phyloP scores from a whole-genome alignment of 1,140 invertebrate species.

The Philotrypesis tridentata region DNA sequence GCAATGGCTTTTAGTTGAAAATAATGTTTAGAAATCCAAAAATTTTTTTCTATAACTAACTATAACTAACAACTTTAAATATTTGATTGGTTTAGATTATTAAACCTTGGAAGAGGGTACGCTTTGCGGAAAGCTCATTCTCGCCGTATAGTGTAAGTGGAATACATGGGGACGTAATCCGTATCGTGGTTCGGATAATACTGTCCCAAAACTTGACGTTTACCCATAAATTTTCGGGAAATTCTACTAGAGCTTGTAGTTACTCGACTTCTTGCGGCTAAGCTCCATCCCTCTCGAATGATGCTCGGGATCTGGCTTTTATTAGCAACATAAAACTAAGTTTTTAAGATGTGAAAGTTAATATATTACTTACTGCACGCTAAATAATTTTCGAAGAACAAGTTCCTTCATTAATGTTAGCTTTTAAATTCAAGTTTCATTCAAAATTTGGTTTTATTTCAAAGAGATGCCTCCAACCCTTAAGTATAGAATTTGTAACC shows the following conservation, averaged over 20 bases:
- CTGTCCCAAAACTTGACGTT: constrained; percentile 50
- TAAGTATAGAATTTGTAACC: neutral
- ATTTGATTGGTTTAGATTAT: constrained; percentile 39
- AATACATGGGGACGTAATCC: constrained; percentile 39
- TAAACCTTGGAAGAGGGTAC: constrained; percentile 25
- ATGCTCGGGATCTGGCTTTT: neutral
- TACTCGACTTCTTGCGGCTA: constrained; percentile 31
- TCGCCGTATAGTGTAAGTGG: constrained; percentile 10
- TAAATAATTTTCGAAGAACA: neutral
- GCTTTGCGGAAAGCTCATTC: constrained; percentile 24
- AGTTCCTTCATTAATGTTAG: too few species aligned
- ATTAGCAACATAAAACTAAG: constrained; percentile 17
- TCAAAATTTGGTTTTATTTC: too few species aligned
- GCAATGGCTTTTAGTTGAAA: too few species aligned
- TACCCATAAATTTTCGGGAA: constrained; percentile 48
- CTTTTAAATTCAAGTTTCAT: too few species aligned
- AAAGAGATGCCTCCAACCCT: too few species aligned
- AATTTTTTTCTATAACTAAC: constrained; percentile 27
- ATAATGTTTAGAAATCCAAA: too few species aligned
- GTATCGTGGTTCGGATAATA: constrained; percentile 47
- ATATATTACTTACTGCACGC: neutral
- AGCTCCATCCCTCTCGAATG: constrained; percentile 27
- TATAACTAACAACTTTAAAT: constrained; percentile 26
- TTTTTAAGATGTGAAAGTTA: neutral
- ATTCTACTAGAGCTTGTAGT: constrained; percentile 19